These are phyloP conservation scores for Cabera pusaria DNA, from an alignment of 2,888 invertebrate species.

Conservation along the genomic window DNA sequence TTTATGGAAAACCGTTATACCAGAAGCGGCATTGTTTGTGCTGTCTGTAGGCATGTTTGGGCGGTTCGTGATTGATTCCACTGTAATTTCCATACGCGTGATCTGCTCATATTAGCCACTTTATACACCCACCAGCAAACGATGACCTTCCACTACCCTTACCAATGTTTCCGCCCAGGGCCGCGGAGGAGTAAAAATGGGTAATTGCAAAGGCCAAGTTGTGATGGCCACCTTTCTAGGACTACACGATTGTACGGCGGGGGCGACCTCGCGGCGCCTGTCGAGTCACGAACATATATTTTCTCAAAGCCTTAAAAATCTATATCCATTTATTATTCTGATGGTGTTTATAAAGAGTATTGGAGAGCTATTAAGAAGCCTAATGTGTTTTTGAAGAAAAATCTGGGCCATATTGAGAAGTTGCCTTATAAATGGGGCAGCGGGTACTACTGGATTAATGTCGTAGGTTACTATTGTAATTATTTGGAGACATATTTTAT, in stretches of 20 bases:
- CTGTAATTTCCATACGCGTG: slow-evolving; percentile 82
- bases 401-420: no score
- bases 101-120: slow-evolving; percentile 77
- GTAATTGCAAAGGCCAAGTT: slow-evolving; percentile 50
- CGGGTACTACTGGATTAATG: no score
- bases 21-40: slow-evolving; percentile 64
- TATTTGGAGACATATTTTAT: no score
- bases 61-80: slow-evolving; percentile 78
- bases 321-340: slow-evolving; percentile 44
- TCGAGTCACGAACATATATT: slow-evolving; percentile 79
- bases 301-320: slow-evolving; percentile 67
- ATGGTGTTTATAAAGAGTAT: slow-evolving; percentile 38
- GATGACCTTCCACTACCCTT: slow-evolving; percentile 38
- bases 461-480: no score
- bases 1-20: slow-evolving; percentile 63
- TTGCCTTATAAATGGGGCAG: no score
- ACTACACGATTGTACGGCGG: slow-evolving; percentile 67
- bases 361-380: slow-evolving; percentile 31
- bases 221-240: slow-evolving; percentile 60
- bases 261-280: slow-evolving; percentile 79
- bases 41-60: slow-evolving; percentile 69
- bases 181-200: slow-evolving; percentile 39
- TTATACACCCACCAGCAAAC: slow-evolving; percentile 59
- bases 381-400: slow-evolving; percentile 1
- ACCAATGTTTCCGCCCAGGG: slow-evolving; percentile 19